phyloP scores from a whole-genome alignment of 2,888 invertebrate species.

The Cataglyphis altisquamis region DNA sequence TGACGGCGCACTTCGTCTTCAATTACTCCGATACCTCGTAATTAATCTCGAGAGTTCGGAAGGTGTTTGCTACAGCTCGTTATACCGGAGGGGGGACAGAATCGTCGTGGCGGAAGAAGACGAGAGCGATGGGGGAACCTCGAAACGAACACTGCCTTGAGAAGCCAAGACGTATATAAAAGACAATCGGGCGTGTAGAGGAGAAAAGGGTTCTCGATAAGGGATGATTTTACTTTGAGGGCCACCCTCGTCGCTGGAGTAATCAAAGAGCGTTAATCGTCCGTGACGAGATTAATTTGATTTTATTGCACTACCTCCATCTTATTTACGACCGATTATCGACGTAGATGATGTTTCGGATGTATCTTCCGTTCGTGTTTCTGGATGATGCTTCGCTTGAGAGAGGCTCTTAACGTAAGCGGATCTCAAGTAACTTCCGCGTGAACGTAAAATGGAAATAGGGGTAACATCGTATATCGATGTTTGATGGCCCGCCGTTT shows the following conservation, averaged over 20 bases:
- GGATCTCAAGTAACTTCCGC: conserved; percentile 14
- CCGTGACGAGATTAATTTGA: conserved; percentile 38
- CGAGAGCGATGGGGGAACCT: not conserved
- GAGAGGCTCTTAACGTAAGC: conserved; percentile 32
- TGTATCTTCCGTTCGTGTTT: not conserved
- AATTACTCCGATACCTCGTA: conserved; percentile 75
- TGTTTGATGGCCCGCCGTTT: not conserved
- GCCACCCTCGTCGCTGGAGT: conserved; percentile 5
- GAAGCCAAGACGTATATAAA: conserved; percentile 28
- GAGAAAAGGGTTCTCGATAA: not conserved
- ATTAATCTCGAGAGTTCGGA: conserved; percentile 70
- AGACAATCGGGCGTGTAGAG: conserved; percentile 17
- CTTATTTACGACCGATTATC: conserved; percentile 40
- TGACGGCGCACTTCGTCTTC: conserved; percentile 67
- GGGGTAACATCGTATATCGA: not conserved
- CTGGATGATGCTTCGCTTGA: not conserved
- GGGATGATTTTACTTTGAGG: conserved; percentile 14
- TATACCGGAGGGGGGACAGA: conserved; percentile 31
- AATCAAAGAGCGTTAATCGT: conserved; percentile 49
- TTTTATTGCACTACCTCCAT: conserved; percentile 19
- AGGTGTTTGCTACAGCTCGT: conserved; percentile 56
- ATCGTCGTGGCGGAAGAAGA: not conserved
- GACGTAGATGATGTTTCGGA: not conserved
- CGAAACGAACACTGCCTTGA: conserved; percentile 40
- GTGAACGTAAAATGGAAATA: conserved; percentile 30